Base-by-base conservation (phyloP, 2,888 invertebrate genomes). In the Gymnosoma rotundatum region DNA sequence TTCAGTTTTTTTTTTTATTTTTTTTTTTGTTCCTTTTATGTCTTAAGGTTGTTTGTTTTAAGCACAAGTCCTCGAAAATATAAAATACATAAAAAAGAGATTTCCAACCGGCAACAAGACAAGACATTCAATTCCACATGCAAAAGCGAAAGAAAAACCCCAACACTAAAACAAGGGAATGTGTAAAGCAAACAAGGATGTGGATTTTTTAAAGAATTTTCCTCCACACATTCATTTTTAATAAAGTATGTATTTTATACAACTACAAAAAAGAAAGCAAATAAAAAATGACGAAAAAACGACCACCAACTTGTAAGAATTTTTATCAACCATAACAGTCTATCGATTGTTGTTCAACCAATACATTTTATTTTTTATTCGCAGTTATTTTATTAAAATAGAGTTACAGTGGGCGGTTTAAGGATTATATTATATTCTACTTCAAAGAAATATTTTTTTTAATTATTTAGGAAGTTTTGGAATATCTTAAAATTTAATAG, bases 291-390 rank as follows among this genome's bases (percentile, higher is more conserved):
- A 21, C 9, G 21, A 52, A 78, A 78, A 82, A 66, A 60, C 61
- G 54, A 73, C 66, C 66, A 64, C 54, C 45, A 52, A 73, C 60
- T 73, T 69, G 67, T 38, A 78, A 61, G 18, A 72, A 56, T 45
- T 63, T 78, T 74, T 81, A 78, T 81, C 76, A 80, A 74, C 80
- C 78, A 80, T 74, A 80, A 73, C 72, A 73, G 67, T 78, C 63
- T 81, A 75, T 80, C 81, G 80, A 84, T 78, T 81, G 73, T 69
- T 81, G 79, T 84, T 74, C 52, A 78, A 70, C 83, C 81, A 84
- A 81, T 78, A 84, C 48, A 67, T 38, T 21, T 16, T 16, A 52
- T 66, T 56, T 64, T 36, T 50, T 60, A 50, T 61, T n/a, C 21
- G 0, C 36, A 16, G 10, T 32, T 42, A 12, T 6, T 16, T 56